Conservation (phyloP, 2,888 invertebrate genomes). For the Lycia hirtaria region DNA sequence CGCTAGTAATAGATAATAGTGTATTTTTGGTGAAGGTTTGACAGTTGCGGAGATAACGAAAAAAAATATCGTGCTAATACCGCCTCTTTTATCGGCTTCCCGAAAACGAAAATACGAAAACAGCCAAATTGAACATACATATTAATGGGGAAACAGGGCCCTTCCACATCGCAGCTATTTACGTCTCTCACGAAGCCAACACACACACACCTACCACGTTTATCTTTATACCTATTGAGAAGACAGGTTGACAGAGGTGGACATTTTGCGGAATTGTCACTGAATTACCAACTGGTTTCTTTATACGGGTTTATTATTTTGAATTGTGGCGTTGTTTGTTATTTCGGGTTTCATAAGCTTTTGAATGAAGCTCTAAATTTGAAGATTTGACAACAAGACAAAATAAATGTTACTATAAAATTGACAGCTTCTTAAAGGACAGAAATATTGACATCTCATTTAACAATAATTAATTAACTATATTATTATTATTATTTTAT, state of each 20-base stretch:
- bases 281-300: slow-evolving; percentile 30
- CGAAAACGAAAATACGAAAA: not conserved
- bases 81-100: too few species aligned
- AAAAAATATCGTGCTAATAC: too few species aligned
- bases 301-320: slow-evolving; percentile 31
- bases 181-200: slow-evolving; percentile 1
- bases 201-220: not conserved
- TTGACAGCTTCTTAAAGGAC: too few species aligned
- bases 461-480: too few species aligned
- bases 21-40: too few species aligned
- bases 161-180: slow-evolving; percentile 1
- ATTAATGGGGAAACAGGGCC: not conserved
- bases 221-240: slow-evolving; percentile 1
- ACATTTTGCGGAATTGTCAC: slow-evolving; percentile 27
- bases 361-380: too few species aligned
- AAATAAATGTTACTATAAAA: too few species aligned
- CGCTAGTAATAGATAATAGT: too few species aligned
- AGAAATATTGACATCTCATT: too few species aligned
- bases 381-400: too few species aligned
- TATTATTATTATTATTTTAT: too few species aligned
- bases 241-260: slow-evolving; percentile 38
- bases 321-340: slow-evolving; percentile 29
- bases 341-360: slow-evolving; percentile 23
- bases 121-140: not conserved
- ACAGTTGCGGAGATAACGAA: too few species aligned